Percentiles rank a stretch among this genome's conserved stretches.
phyloP scores from a whole-genome alignment of 2,888 invertebrate species.

The Anorthoa munda region DNA sequence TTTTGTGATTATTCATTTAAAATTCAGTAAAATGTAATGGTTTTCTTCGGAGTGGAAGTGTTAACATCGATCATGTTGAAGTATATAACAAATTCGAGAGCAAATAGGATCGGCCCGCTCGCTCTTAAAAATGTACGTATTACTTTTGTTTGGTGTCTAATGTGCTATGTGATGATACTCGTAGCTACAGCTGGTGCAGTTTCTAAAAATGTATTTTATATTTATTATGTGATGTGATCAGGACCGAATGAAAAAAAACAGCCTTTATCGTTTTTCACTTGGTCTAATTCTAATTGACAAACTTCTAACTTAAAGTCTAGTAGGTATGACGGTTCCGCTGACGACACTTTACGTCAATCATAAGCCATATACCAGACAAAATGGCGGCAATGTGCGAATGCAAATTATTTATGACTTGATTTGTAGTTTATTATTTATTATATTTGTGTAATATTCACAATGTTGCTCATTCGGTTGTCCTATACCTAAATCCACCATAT shows the following conservation, averaged over 20 bases:
- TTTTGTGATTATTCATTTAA: conserved; percentile 49
- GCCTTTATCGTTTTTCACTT: background rate
- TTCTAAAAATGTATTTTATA: background rate
- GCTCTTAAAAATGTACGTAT: conserved; percentile 74
- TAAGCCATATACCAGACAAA: conserved; percentile 48
- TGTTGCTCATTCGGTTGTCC: background rate
- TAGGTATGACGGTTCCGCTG: conserved; percentile 16
- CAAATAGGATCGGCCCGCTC: conserved; percentile 78
- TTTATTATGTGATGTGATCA: background rate
- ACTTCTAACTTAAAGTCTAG: background rate
- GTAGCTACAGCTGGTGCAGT: background rate
- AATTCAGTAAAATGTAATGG: conserved; percentile 75
- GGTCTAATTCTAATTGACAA: background rate
- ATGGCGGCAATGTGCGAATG: conserved; percentile 49
- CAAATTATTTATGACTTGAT: conserved; percentile 10
- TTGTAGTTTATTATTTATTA: background rate
- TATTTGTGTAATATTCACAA: conserved; percentile 1
- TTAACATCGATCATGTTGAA: conserved; percentile 79
- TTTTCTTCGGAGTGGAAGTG: conserved; percentile 73
- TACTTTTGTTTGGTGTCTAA: conserved; percentile 10
- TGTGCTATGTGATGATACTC: conserved; percentile 16
- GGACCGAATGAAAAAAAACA: background rate
- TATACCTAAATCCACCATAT: background rate
- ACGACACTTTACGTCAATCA: conserved; percentile 28
- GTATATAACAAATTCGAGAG: conserved; percentile 74